Conservation (phyloP, 2,113 vertebrate genomes). For the Apodemus sylvaticus region DNA sequence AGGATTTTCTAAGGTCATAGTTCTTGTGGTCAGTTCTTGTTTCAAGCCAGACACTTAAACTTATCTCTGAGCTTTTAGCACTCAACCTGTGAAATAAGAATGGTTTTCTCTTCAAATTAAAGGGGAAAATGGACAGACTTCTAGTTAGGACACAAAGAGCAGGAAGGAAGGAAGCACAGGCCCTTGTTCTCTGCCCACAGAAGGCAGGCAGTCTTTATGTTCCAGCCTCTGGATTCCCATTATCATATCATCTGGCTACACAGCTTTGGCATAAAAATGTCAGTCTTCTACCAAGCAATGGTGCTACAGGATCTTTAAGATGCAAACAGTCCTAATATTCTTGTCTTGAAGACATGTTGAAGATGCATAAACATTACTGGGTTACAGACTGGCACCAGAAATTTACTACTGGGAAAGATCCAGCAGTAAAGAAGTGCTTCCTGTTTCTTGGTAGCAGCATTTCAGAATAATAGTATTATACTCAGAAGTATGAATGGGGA, state of each 20-base stretch:
- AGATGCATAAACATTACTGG: not conserved
- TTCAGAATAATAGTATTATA: not conserved
- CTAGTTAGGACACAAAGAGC: not conserved
- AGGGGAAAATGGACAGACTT: not conserved
- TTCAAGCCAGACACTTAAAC: not conserved
- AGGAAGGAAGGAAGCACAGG: not conserved
- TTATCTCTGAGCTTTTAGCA: not conserved
- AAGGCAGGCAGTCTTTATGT: not conserved
- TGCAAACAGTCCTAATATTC: not conserved
- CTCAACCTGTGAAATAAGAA: not conserved
- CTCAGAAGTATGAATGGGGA: not conserved
- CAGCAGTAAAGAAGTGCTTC: not conserved
- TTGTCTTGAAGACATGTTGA: not conserved
- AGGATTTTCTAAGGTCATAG: not conserved
- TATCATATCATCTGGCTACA: too few relatives aligned
- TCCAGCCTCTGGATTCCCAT: not conserved
- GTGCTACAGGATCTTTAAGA: not conserved
- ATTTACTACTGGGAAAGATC: not conserved
- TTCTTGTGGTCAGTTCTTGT: not conserved
- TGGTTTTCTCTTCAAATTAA: slow-evolving; percentile 40
- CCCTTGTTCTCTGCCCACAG: not conserved
- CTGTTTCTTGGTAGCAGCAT: not conserved
- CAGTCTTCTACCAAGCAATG: not conserved
- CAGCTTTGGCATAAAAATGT: not conserved
- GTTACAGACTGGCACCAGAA: not conserved